Percentiles rank a stretch among this genome's conserved stretches.
phyloP scores from a whole-genome alignment of 2,888 invertebrate genomes.

The Hofmannophila pseudospretella region DNA sequence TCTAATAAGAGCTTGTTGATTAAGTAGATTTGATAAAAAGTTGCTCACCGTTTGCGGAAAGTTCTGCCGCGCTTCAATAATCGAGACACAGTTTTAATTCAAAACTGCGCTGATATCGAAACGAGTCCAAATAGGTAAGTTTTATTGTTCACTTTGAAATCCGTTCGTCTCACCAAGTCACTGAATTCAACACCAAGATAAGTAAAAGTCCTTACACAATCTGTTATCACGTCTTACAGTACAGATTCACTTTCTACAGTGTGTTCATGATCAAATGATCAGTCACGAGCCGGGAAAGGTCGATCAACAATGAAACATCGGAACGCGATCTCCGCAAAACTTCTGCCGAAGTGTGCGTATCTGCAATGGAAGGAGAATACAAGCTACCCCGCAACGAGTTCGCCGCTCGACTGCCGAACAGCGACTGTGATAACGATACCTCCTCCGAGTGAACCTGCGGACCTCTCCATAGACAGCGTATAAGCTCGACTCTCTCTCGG shows the following conservation, averaged over 20 bases:
- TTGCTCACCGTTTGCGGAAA: slow-evolving; percentile 43
- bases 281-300: slow-evolving; percentile 49
- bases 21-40: slow-evolving; percentile 2
- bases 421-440: slow-evolving; percentile 75
- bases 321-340: slow-evolving; percentile 64
- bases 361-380: slow-evolving; percentile 27
- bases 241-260: slow-evolving; percentile 64
- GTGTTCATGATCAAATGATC: slow-evolving; percentile 51
- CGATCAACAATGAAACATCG: slow-evolving; percentile 39
- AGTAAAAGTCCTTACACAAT: slow-evolving; percentile 51
- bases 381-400: slow-evolving; percentile 40
- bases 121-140: slow-evolving; percentile 50
- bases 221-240: slow-evolving; percentile 48
- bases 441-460: slow-evolving; percentile 66
- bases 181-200: slow-evolving; percentile 47
- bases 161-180: slow-evolving; percentile 45
- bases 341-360: slow-evolving; percentile 47
- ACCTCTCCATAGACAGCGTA: slow-evolving; percentile 55
- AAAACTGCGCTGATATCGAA: slow-evolving; percentile 73
- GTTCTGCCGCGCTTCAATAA: slow-evolving; percentile 50
- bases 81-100: slow-evolving; percentile 61
- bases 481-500: slow-evolving; percentile 65
- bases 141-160: slow-evolving; percentile 41
- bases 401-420: slow-evolving; percentile 68
- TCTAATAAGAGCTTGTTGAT: background rate